Evolutionary conservation across 1,140 invertebrate genomes (phyloP).

Genomic region (Trichoplusia ni): DNA sequence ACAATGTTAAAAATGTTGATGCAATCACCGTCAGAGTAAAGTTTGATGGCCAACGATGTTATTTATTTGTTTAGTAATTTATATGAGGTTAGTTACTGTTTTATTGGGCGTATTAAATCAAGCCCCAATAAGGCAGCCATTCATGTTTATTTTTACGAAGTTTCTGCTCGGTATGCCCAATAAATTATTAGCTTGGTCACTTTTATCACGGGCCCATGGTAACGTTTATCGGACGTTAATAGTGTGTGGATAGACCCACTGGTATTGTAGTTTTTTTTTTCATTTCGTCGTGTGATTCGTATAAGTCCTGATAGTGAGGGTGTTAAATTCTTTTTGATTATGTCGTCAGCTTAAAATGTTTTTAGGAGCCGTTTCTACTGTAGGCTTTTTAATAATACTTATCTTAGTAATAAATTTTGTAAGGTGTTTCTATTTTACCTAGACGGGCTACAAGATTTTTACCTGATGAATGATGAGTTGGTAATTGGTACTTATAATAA

Average conservation of each 20-base stretch:
- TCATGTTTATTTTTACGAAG: conserved; percentile 81
- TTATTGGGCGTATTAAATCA: conserved; percentile 80
- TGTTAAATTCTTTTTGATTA: conserved; percentile 6
- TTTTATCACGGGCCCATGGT: conserved; percentile 75
- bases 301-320: background rate
- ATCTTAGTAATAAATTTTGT: no score
- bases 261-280: conserved; percentile 11
- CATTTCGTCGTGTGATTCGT: background rate
- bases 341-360: background rate
- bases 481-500: no score
- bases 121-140: conserved; percentile 80
- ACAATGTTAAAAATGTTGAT: conserved; percentile 62
- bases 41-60: conserved; percentile 75
- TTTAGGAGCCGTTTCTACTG: background rate
- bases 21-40: conserved; percentile 56
- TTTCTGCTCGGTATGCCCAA: conserved; percentile 77
- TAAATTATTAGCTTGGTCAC: conserved; percentile 79
- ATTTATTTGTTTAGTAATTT: conserved; percentile 82
- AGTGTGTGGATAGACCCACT: conserved; percentile 52
- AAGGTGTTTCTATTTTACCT: no score
- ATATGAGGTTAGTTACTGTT: conserved; percentile 81
- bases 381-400: no score
- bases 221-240: conserved; percentile 70
- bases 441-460: no score
- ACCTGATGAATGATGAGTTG: no score